These are phyloP conservation scores for Euwallacea similis DNA, from an alignment of 1,140 invertebrate genomes.

Conservation along the genomic window DNA sequence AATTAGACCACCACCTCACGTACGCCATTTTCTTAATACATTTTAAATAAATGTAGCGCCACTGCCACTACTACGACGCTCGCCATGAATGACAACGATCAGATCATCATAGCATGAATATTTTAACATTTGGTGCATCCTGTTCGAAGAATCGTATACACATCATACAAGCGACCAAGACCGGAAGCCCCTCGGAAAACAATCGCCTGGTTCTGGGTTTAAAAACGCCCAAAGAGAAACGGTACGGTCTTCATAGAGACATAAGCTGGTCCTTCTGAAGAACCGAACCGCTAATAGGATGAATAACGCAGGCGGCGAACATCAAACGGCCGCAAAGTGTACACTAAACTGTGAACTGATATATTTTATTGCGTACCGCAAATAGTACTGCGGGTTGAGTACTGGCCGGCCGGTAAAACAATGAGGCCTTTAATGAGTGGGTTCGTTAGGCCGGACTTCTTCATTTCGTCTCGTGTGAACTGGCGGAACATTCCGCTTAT, in stretches of 20 bases:
- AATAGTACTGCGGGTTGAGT: conserved; percentile 10
- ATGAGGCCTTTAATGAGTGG: conserved; percentile 29
- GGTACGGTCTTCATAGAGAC: conserved; percentile 25
- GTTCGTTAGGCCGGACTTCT: conserved; percentile 10
- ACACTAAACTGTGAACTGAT: conserved; percentile 38
- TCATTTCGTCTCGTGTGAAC: conserved; percentile 9
- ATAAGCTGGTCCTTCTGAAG: conserved; percentile 26
- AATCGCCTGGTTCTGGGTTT: too few species aligned
- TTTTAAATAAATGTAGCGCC: conserved; percentile 40
- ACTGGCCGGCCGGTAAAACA: conserved; percentile 21
- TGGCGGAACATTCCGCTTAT: neutral
- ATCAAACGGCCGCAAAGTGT: conserved; percentile 34
- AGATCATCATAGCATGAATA: neutral
- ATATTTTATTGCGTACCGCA: conserved; percentile 33
- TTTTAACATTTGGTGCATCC: conserved; percentile 7
- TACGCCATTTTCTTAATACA: conserved; percentile 36
- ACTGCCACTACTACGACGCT: conserved; percentile 15
- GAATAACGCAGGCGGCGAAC: conserved; percentile 32
- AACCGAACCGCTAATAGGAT: conserved; percentile 24
- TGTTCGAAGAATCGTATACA: neutral
- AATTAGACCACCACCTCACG: conserved; percentile 12
- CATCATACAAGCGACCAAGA: too few species aligned
- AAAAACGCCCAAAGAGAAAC: neutral
- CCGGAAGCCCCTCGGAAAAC: too few species aligned
- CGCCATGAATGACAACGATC: too few species aligned